These are phyloP conservation scores for Drosophila tani DNA, from an alignment of 1,140 invertebrate genomes.

Conservation along the genomic window DNA sequence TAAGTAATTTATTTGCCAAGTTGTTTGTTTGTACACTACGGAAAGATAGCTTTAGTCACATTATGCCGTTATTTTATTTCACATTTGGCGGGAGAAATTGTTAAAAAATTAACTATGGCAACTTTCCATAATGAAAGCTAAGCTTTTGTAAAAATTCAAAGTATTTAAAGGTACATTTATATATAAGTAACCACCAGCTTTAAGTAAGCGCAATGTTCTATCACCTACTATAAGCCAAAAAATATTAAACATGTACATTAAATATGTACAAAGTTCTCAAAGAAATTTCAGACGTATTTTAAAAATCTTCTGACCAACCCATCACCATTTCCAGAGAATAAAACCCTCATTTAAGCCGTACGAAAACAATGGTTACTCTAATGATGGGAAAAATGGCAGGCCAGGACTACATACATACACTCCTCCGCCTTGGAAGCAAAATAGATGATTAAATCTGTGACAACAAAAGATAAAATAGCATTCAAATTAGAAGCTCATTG, in stretches of 20 bases:
- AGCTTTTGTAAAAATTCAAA: no score
- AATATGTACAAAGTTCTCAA: neutral
- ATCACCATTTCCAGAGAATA: constrained; percentile 21
- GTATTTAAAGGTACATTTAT: no score
- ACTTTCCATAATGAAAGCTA: no score
- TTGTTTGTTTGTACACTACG: neutral
- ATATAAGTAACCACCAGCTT: neutral
- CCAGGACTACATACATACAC: constrained; percentile 6
- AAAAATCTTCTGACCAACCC: constrained; percentile 8
- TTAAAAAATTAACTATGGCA: no score
- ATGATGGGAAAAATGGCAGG: constrained; percentile 67
- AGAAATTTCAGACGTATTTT: neutral
- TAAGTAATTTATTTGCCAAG: neutral
- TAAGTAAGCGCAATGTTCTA: neutral
- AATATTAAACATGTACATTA: neutral
- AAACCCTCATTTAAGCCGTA: constrained; percentile 43
- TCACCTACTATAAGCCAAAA: neutral
- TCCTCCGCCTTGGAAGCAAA: constrained; percentile 20
- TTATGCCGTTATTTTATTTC: no score
- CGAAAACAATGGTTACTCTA: constrained; percentile 73
- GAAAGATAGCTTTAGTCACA: neutral
- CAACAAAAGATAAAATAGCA: constrained; percentile 78
- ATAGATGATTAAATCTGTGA: constrained; percentile 77
- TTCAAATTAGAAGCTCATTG: constrained; percentile 83
- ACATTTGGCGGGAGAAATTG: no score